Evolutionary conservation across 2,113 vertebrate species (phyloP).

Genomic region (Myrmecobius fasciatus): DNA sequence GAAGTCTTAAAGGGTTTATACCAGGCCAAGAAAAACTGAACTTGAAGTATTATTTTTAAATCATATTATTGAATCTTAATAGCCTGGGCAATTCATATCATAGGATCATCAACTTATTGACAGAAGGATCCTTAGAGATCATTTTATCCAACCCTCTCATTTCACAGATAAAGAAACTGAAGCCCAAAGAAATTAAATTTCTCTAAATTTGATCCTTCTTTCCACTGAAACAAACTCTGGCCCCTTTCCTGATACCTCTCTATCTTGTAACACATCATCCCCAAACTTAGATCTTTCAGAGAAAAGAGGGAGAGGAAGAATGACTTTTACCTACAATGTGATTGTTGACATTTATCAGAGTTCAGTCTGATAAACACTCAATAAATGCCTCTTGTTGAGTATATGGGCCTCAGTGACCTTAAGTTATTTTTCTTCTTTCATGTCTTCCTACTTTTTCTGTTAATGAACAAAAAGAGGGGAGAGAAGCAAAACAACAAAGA

Average conservation of each 20-base stretch:
- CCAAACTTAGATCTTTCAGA: neutral
- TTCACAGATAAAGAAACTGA: neutral
- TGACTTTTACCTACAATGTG: too few species aligned
- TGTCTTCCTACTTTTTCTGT: neutral
- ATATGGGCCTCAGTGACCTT: neutral
- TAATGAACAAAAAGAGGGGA: neutral
- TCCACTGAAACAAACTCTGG: neutral
- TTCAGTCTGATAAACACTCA: neutral
- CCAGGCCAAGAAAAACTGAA: neutral
- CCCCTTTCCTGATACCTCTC: neutral
- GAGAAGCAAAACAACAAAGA: neutral
- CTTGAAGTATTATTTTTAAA: neutral
- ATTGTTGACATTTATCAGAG: neutral
- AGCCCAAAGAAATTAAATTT: neutral
- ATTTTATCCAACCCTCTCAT: neutral
- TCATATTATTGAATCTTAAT: neutral
- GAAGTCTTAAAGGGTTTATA: neutral
- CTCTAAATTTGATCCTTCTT: neutral
- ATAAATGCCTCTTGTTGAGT: neutral
- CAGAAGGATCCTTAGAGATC: neutral
- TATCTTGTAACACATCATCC: neutral
- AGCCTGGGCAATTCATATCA: neutral
- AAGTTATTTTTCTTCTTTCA: neutral
- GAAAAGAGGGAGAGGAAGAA: neutral
- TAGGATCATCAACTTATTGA: neutral